Evolutionary conservation across 2,888 invertebrate species (phyloP).

Genomic region (Scaptomyza parva): DNA sequence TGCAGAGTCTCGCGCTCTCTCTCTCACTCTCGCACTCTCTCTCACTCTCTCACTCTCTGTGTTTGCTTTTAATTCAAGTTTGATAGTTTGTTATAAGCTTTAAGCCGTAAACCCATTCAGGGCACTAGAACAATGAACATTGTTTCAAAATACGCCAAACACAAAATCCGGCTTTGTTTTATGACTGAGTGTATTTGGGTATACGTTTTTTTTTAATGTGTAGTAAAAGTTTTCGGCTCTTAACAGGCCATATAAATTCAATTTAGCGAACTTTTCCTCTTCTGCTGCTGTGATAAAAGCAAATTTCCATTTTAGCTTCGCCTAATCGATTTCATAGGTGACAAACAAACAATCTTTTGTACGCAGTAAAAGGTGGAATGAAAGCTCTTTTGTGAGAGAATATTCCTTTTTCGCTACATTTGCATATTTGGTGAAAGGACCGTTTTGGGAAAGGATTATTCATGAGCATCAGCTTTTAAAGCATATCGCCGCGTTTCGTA

Average conservation of each 20-base stretch:
- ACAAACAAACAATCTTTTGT: slow-evolving; percentile 52
- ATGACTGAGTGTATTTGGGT: slow-evolving; percentile 36
- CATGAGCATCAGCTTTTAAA: slow-evolving; percentile 66
- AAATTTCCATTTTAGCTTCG: slow-evolving; percentile 25
- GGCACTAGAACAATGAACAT: slow-evolving; percentile 60
- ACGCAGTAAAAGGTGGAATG: neutral
- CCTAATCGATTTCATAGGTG: slow-evolving; percentile 77
- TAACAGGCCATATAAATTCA: slow-evolving; percentile 77
- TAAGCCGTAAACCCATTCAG: slow-evolving; percentile 48
- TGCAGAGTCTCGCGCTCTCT: too few species aligned
- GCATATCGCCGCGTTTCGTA: slow-evolving; percentile 46
- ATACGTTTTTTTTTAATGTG: slow-evolving; percentile 21
- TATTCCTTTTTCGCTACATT: slow-evolving; percentile 40
- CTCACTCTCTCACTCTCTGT: too few species aligned
- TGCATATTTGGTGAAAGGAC: slow-evolving; percentile 61
- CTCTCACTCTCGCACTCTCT: too few species aligned
- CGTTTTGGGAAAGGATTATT: slow-evolving; percentile 65
- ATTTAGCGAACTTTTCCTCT: slow-evolving; percentile 47
- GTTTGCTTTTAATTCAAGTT: slow-evolving; percentile 72
- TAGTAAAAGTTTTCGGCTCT: slow-evolving; percentile 54
- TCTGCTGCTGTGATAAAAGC: slow-evolving; percentile 20
- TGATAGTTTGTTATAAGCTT: slow-evolving; percentile 76
- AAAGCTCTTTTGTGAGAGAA: slow-evolving; percentile 49
- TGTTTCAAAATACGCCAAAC: slow-evolving; percentile 44
- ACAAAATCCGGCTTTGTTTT: slow-evolving; percentile 64